Evolutionary conservation across 2,797 vertebrate species (phyloP), one percentile per base, ranked within the genome.

Genomic region (Tokudaia tokunoshimensis): DNA sequence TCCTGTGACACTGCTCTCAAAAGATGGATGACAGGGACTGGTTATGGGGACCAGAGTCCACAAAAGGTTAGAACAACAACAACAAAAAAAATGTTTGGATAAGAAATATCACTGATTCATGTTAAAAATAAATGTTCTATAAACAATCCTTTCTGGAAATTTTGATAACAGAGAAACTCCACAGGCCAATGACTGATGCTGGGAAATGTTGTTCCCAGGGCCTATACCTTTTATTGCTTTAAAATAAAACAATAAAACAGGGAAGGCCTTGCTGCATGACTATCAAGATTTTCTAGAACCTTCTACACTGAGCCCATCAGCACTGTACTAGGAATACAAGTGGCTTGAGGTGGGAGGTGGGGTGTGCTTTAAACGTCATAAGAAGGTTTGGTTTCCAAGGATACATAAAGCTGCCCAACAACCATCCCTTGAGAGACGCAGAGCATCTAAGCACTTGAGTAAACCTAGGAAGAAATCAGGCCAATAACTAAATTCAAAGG

Each of bases 121-220:
- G 95, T 83, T 74, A 96, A 96, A 97, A 95, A 94, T 88, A 89
- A 86, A 72, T 20, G 17, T 79, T 80, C 74, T 82, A 14, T 79
- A 94, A 94, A 95, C 88, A 92, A 22, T 24, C 74, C 61, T 79
- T 24, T 37, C 22, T 14, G 59, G 82, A 92, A 89, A 22, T 8
- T 94, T 89, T 55, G 76, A 59, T 67, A 83, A 89, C 37, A 31
- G 34, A 6, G 37, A 83, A 47, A 41, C n/a, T 44, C 19, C 74
- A 78, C 13, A 2, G 20, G 34, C 74, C 57, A 63, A 78, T 24
- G 41, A 44, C 31, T 22, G 26, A 80, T 31, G 6, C 22, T 10
- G 83, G 81, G 75, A 52, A 52, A 78, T 76, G 11, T n/a, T 17
- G 20, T 91, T 67, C 61, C 44, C 11, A 52, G 26, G 10, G 55